These are phyloP conservation scores for Lathronympha strigana DNA, from an alignment of 2,888 invertebrate species.

Conservation along the genomic window DNA sequence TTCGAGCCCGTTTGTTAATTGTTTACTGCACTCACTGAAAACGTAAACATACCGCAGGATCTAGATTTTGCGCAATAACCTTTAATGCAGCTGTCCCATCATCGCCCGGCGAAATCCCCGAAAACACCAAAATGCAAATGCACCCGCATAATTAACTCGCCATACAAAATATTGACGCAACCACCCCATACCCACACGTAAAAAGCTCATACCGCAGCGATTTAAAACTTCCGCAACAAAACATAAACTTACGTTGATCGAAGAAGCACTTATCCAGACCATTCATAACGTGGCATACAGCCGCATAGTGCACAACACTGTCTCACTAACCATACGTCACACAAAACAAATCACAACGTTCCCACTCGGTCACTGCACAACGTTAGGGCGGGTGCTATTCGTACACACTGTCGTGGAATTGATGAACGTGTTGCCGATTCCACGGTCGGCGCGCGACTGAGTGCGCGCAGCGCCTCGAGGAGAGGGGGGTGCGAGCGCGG, in stretches of 20 bases:
- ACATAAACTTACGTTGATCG: conserved; percentile 82
- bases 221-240: conserved; percentile 65
- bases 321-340: conserved; percentile 60
- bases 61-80: background rate
- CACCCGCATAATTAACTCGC: conserved; percentile 49
- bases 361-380: conserved; percentile 76
- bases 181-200: conserved; percentile 57
- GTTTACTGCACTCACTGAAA: background rate
- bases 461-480: conserved; percentile 70
- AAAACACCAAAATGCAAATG: conserved; percentile 34
- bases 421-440: conserved; percentile 65
- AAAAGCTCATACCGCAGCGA: conserved; percentile 69
- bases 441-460: conserved; percentile 82
- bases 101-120: conserved; percentile 28
- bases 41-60: conserved; percentile 4
- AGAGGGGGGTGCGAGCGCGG: conserved; percentile 56
- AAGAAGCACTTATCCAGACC: conserved; percentile 84
- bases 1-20: conserved; percentile 9
- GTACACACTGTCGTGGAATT: conserved; percentile 53
- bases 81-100: conserved; percentile 3
- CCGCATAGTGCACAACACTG: conserved; percentile 79
- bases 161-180: conserved; percentile 66
- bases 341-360: conserved; percentile 79
- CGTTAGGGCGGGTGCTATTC: conserved; percentile 72
- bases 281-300: conserved; percentile 81